These are phyloP conservation scores for Apostichopus japonicus DNA, from an alignment of 35 echinoderm and acorn worm genomes.

Conservation along the genomic window DNA sequence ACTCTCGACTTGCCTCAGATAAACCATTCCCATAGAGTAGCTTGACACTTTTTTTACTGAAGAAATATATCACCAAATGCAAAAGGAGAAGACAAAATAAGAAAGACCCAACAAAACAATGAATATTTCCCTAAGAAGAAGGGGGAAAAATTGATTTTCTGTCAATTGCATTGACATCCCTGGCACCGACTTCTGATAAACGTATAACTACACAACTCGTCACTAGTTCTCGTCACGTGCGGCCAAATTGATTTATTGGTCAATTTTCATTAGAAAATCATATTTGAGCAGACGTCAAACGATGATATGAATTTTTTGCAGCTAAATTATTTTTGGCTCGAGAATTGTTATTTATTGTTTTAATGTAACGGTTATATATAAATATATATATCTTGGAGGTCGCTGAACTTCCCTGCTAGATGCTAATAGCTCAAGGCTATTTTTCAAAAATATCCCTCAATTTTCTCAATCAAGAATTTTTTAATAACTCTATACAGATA, in stretches of 20 bases:
- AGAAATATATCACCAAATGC: too few relatives aligned
- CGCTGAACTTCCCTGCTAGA: background rate
- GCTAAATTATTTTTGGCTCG: background rate
- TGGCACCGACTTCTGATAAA: background rate
- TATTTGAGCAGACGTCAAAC: background rate
- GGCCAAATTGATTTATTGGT: background rate
- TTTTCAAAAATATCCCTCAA: background rate
- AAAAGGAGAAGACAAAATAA: background rate
- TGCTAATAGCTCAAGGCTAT: background rate
- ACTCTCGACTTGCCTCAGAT: too few relatives aligned
- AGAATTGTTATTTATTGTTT: background rate
- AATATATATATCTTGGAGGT: background rate
- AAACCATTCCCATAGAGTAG: too few relatives aligned
- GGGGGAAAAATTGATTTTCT: background rate
- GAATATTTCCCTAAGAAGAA: background rate
- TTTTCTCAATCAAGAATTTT: background rate
- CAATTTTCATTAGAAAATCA: background rate
- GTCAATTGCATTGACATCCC: background rate
- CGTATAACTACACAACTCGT: background rate
- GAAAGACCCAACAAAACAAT: background rate
- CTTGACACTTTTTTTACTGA: too few relatives aligned
- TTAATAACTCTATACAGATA: background rate
- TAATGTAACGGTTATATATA: background rate
- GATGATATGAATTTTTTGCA: background rate
- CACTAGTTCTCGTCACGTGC: background rate